Evolutionary conservation across 2,113 vertebrate species (phyloP).

Genomic region (Anser brachyrhynchus): DNA sequence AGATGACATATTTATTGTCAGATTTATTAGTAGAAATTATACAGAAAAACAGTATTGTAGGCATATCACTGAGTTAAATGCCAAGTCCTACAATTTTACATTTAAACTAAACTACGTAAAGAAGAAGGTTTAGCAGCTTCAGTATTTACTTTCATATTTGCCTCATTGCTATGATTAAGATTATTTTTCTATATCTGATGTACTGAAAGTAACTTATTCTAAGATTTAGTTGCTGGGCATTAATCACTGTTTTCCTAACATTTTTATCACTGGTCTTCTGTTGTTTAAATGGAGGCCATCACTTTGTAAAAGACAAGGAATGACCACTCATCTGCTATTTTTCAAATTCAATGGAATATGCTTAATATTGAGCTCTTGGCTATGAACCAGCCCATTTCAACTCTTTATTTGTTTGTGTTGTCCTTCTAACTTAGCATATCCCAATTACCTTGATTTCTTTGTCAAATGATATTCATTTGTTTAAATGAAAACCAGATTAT

Average conservation of each 20-base stretch:
- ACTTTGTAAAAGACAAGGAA: neutral
- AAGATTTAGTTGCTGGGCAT: neutral
- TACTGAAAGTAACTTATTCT: neutral
- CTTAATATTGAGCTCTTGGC: neutral
- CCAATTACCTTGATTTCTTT: neutral
- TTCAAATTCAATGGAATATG: neutral
- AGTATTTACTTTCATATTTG: neutral
- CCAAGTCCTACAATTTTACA: neutral
- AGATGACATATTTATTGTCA: neutral
- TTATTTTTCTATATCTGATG: neutral
- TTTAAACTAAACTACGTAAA: neutral
- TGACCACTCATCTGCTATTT: neutral
- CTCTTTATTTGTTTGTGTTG: neutral
- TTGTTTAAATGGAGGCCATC: neutral
- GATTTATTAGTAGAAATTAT: neutral
- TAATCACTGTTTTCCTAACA: neutral
- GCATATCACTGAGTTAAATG: neutral
- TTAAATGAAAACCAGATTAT: neutral
- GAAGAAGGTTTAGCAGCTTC: neutral
- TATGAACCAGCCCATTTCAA: neutral
- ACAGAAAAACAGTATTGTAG: neutral
- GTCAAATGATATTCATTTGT: neutral
- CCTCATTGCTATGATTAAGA: neutral
- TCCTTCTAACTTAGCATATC: neutral
- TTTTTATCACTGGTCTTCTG: neutral